Evolutionary conservation across 2,797 vertebrate species (phyloP).

Genomic region (Tadarida brasiliensis): DNA sequence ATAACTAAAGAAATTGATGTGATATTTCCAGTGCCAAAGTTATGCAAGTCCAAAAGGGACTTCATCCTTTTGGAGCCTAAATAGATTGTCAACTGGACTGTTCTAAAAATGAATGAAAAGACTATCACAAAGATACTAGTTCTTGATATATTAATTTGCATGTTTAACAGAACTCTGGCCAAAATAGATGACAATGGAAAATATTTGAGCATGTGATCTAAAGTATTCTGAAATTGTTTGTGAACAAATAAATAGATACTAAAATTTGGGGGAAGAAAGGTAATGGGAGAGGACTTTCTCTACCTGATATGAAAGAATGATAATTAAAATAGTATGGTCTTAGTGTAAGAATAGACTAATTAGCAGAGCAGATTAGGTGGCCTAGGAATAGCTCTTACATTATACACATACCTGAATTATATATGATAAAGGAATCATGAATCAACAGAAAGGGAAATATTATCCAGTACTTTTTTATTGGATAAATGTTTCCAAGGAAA

Average conservation of each 20-base stretch:
- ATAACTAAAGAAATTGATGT: neutral
- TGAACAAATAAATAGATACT: conserved; percentile 7
- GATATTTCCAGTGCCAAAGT: neutral
- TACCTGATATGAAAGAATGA: neutral
- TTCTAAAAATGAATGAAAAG: conserved; percentile 58
- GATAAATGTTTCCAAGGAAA: conserved; percentile 15
- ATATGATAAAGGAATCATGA: neutral
- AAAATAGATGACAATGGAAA: conserved; percentile 20
- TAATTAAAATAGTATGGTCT: neutral
- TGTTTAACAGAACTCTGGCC: conserved; percentile 19
- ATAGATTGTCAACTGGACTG: neutral
- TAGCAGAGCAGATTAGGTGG: neutral
- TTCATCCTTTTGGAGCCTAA: neutral
- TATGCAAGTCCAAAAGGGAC: neutral
- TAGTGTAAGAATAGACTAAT: neutral
- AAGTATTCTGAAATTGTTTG: conserved; percentile 49
- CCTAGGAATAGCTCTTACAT: neutral
- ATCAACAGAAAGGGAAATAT: neutral
- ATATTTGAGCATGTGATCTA: conserved; percentile 29
- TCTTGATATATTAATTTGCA: conserved; percentile 39
- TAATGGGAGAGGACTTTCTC: conserved; percentile 35
- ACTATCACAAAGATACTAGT: neutral
- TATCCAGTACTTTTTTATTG: conserved; percentile 17
- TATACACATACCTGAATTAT: neutral
- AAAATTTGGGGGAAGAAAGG: conserved; percentile 8